Evolutionary conservation across 2,797 vertebrate species (phyloP), one percentile per base, ranked within the genome.

Genomic region (Anableps anableps): DNA sequence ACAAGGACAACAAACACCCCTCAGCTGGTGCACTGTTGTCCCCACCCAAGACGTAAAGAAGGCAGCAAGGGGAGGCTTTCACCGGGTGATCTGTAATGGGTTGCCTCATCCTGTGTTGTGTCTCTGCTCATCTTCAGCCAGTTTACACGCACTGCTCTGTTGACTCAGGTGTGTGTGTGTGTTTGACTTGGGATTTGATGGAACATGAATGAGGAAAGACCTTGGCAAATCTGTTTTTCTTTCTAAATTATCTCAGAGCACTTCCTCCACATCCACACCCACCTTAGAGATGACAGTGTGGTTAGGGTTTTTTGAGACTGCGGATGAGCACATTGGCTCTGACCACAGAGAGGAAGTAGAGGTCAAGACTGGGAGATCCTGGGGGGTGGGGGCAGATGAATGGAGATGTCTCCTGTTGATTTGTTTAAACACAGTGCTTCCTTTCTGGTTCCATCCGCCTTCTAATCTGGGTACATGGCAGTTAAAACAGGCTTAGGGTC

Each of bases 101-200:
- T 87, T 81, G 74, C 80, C 77, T 89, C 85, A 88, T 83, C 75
- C 13, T 2, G 29, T 89, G 84, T 84, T 85, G 71, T 82, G 86
- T 89, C 83, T 89, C 58, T 55, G 74, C 80, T 86, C 84, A 74
- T 83, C 82, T 76, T 36, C 23, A 50, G 82, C 84, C 85, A 72
- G 36, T 58, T 68, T 1, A 76, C 88, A 48, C 91, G 89, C 90
- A 85, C 86, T 26, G 7, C 31, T 75, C 11, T 86, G 38, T 83
- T 92, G 88, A 93, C 83, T 91, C 88, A 91, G 91, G 89, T 89
- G 83, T 60, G 75, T 47, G 74, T 43, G 72, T 78, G 88, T 48
- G 74, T 58, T 77, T 78, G 53, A 48, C 62, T 79, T 78, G 43
- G 58, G 48, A 21, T 77, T 78, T 78, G 72, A 80, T 38, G 66